Base-by-base conservation (phyloP, 2,113 vertebrate species). In the Triplophysa dalaica region DNA sequence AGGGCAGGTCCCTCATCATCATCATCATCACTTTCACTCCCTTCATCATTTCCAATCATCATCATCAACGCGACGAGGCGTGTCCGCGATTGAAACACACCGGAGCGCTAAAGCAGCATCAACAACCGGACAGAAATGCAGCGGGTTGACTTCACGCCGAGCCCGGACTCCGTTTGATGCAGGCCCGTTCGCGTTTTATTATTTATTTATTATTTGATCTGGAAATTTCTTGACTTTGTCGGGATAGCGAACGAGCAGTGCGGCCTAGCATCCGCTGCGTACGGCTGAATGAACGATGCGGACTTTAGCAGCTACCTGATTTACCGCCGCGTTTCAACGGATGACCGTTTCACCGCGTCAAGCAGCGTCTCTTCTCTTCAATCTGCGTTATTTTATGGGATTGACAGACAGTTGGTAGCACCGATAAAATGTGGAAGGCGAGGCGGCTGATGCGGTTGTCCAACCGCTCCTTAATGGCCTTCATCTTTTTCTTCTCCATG, bases 401-500 rank as follows among this genome's bases (percentile, higher is more conserved):
- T 88, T 90, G 74, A 85, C 86, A 66, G 81, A 72, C 77, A 82
- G 77, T 69, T 64, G 81, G 84, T 85, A 80, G 85, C 77, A 69
- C 74, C 85, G 83, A 84, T 79, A 92, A 93, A 92, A 98, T 96
- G 95, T 89, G 93, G 86, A 90, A 91, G 87, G 90, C 94, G 87
- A 92, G 91, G 91, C 92, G 93, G 91, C 90, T 93, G 89, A 91
- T 96, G 91, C 94, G 97, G 86, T 87, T 97, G 83, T 96, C 96
- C 88, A 97, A 95, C 90, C 95, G 97, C 85, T 97, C 95, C 67
- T 95, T 98, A 74, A 87, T 98, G 86, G 96, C 94, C 93, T 96
- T 97, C 91, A 92, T 98, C 85, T 96, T 98, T 90, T 93, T 98
- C 88, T 98, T 98, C 90, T 98, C 96, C 87, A 93, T 98, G 81